Evolutionary conservation across 2,113 vertebrate species (phyloP), one percentile per base, ranked within the genome.

Genomic region (Prionailurus bengalensis): DNA sequence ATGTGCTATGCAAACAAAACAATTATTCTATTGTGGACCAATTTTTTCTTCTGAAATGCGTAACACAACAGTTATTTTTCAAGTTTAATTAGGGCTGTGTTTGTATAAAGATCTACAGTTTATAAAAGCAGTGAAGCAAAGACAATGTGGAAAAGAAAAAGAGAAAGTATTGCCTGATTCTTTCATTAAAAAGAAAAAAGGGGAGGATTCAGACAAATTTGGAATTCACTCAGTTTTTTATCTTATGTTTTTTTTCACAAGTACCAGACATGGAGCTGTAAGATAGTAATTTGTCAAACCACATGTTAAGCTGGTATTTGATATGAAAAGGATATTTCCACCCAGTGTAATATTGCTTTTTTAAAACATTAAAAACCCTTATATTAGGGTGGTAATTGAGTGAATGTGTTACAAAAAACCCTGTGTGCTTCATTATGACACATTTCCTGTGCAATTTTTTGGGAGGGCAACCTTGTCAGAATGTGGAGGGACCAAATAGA

Each of bases 231-330:
- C 10, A 14, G 55, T 88, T 94, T 85, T 93, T 94, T 71, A 33
- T 68, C 31, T 83, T 91, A 21, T 16, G 5, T 48, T 91, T 76
- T 90, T 86, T 68, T 42, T 29, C 25, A 91, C 55, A 92, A 92
- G 81, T 9, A 36, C 16, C 93, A 92, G 87, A 98, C 97, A 93
- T 71, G 97, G 93, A 98, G 36, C 79, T 55, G 51, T 78, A 53
- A 96, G 66, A 71, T 63, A 87, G 61, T 92, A 94, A 96, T 96
- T 83, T 92, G 78, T 81, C 23, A 94, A 91, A 94, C 80, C 76
- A 0, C 0, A 42, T 84, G 45, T 53, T 61, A 88, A 94, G 33
- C 9, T 83, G 25, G 73, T 48, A 70, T 95, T 95, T 95, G 76
- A 87, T 81, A 82, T 84, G 55, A 78, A 95, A 92, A 97, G 45